These are phyloP conservation scores for Elanus axillaris DNA, from an alignment of 2,113 vertebrate genomes.

Conservation along the genomic window DNA sequence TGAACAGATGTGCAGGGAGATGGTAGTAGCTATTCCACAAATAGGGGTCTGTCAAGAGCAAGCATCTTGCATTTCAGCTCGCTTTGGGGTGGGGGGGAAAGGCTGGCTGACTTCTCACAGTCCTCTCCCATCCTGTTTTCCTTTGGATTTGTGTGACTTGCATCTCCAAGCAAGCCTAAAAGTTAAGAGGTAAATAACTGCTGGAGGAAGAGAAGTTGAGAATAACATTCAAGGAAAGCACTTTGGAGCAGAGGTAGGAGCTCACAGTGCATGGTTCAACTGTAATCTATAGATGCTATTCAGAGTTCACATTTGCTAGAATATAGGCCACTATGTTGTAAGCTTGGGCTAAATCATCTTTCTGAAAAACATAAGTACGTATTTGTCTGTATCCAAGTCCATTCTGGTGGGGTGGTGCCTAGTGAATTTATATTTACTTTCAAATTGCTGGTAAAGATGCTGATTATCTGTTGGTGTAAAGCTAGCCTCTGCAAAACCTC, in stretches of 20 bases:
- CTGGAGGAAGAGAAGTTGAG: neutral
- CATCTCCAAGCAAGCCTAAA: neutral
- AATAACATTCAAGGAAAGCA: neutral
- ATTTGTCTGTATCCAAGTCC: neutral
- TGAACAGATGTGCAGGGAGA: neutral
- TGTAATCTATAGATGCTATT: neutral
- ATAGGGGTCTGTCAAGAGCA: neutral
- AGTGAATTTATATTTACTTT: neutral
- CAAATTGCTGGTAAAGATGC: neutral
- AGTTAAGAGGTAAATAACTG: neutral
- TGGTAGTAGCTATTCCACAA: neutral
- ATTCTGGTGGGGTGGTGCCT: neutral
- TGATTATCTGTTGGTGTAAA: neutral
- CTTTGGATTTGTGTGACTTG: neutral
- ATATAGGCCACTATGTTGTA: neutral
- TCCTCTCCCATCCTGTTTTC: neutral
- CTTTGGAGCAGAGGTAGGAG: neutral
- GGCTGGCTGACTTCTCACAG: neutral
- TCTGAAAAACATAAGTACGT: neutral
- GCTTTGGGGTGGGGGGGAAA: neutral
- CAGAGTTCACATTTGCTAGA: neutral
- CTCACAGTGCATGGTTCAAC: accelerated
- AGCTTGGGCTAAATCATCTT: neutral
- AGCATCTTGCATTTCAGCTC: neutral
- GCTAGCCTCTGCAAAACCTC: neutral